These are phyloP conservation scores for Trachelus stipa DNA, from an alignment of 2,888 invertebrate genomes.

Conservation along the genomic window DNA sequence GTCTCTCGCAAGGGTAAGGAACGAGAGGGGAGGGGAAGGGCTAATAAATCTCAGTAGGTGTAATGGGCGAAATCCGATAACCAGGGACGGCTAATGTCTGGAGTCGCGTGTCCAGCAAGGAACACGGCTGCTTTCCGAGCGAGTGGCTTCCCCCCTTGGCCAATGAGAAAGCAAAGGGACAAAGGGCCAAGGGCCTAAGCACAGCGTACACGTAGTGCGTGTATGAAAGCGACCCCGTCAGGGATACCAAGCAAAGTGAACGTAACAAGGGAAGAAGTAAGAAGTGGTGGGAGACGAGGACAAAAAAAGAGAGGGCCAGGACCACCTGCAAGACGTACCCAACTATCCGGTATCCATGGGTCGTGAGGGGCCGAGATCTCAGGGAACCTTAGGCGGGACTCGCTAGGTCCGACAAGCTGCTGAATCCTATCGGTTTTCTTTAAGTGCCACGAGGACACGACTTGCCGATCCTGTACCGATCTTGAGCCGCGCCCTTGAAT, in stretches of 20 bases:
- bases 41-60: slow-evolving; percentile 48
- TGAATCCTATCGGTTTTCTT: slow-evolving; percentile 52
- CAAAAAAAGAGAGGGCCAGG: neutral
- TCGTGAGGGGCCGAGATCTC: neutral
- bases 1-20: slow-evolving; percentile 2
- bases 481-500: slow-evolving; percentile 55
- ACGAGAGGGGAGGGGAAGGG: slow-evolving; percentile 26
- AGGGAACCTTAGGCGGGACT: neutral
- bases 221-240: neutral
- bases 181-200: neutral
- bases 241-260: neutral
- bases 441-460: slow-evolving; percentile 42
- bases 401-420: slow-evolving; percentile 36
- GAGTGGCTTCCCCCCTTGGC: neutral
- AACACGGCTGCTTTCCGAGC: neutral
- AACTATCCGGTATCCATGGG: neutral
- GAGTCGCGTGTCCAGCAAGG: slow-evolving; percentile 41
- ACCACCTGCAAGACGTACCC: slow-evolving; percentile 6
- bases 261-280: neutral
- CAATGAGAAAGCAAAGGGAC: neutral
- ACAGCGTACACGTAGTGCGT: neutral
- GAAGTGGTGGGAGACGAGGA: neutral
- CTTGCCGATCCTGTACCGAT: neutral
- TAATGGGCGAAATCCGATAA: slow-evolving; percentile 52
- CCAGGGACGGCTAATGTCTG: slow-evolving; percentile 26